phyloP scores from a whole-genome alignment of 2,113 vertebrate species.

The Scophthalmus maximus region DNA sequence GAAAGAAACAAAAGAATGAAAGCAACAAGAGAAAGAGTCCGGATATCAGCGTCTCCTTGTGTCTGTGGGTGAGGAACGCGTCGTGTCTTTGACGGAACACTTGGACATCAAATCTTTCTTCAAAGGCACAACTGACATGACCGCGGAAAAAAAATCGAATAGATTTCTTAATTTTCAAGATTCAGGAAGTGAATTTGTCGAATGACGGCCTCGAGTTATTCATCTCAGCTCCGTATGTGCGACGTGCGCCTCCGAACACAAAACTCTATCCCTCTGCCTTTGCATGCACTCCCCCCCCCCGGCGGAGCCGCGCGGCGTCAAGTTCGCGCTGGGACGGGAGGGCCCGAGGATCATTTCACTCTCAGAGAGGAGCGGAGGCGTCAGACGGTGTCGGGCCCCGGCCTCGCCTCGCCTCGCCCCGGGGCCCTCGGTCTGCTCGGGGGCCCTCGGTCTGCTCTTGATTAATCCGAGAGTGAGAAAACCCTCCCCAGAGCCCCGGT shows the following conservation, averaged over 20 bases:
- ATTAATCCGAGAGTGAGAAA: slow-evolving; percentile 78
- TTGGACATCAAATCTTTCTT: too few species aligned
- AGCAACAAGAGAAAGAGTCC: too few species aligned
- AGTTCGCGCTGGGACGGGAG: slow-evolving; percentile 28
- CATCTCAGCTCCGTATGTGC: too few species aligned
- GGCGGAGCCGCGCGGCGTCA: neutral
- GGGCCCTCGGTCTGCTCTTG: slow-evolving; percentile 77
- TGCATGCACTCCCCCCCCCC: neutral
- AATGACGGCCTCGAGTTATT: neutral
- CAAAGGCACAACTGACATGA: too few species aligned
- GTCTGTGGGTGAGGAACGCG: too few species aligned
- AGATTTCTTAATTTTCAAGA: too few species aligned
- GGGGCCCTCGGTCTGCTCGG: slow-evolving; percentile 69
- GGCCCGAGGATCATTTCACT: slow-evolving; percentile 67
- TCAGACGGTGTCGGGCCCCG: slow-evolving; percentile 64
- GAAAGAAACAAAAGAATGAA: too few species aligned
- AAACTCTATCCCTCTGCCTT: neutral
- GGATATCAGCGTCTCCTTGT: too few species aligned
- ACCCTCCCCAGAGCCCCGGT: slow-evolving; percentile 33
- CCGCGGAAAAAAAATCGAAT: too few species aligned
- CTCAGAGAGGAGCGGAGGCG: slow-evolving; percentile 69
- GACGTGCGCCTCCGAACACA: neutral
- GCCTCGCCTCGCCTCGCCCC: slow-evolving; percentile 51
- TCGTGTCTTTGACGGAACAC: too few species aligned
- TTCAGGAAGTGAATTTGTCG: neutral